Percentiles rank a stretch among this genome's conserved stretches.
phyloP scores from a whole-genome alignment of 2,888 invertebrate species.

The Drosophila conformis region DNA sequence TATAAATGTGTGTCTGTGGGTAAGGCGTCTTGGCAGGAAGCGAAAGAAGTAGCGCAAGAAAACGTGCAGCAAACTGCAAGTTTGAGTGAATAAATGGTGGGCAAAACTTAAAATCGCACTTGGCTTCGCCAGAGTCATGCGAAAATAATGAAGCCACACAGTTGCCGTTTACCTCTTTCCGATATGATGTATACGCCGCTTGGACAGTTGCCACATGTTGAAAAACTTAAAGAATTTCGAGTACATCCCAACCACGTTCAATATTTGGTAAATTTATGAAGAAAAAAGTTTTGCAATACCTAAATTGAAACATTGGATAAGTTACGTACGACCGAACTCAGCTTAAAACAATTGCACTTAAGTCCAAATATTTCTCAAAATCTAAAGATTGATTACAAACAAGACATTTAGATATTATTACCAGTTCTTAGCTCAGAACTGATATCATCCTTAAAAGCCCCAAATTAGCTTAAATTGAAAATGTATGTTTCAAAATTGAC shows the following conservation, averaged over 20 bases:
- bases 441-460: neutral
- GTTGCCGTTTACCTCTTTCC: conserved; percentile 15
- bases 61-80: conserved; percentile 10
- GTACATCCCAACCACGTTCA: neutral
- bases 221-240: neutral
- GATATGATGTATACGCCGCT: conserved; percentile 23
- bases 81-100: conserved; percentile 8
- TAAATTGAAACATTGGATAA: neutral
- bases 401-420: neutral
- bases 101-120: conserved; percentile 7
- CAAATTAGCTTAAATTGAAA: neutral
- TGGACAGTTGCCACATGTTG: conserved; percentile 1
- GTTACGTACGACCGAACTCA: neutral
- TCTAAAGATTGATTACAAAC: neutral
- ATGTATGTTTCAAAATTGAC: neutral
- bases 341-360: neutral
- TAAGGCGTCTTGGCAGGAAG: neutral
- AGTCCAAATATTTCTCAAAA: neutral
- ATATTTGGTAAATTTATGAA: neutral
- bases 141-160: conserved; percentile 59
- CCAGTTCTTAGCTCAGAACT: too few species aligned
- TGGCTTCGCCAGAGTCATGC: conserved; percentile 37
- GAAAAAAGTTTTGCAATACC: neutral
- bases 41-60: conserved; percentile 37
- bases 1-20: conserved; percentile 12